Base-by-base conservation (phyloP, 1,140 invertebrate genomes). In the Drosophila bocqueti region DNA sequence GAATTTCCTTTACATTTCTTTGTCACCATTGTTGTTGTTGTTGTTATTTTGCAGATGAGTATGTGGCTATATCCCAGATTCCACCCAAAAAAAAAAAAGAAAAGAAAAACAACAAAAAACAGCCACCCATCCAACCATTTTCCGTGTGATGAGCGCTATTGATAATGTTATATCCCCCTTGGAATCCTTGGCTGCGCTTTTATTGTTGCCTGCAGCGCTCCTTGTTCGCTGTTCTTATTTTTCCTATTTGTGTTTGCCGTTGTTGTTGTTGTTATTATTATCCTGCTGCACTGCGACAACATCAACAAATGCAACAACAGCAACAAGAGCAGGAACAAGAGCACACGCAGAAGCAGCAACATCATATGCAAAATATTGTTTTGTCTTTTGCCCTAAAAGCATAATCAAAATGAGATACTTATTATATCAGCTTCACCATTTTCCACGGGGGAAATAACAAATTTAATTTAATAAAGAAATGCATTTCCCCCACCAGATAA, bases 91-190 rank as follows among this genome's bases (percentile, higher is more conserved):
- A n/a, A 29, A 29, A n/a, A 18, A 18, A 52, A n/a, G n/a, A n/a
- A 26, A n/a, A 31, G 2, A 13, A 18, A 50, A 6, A 2, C 9
- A 57, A 9, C 7, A 26, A 9, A 26, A 5, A 26, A 15, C 46
- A 16, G 8, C 31, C 55, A 34, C 42, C 18, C 62, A 16, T 16
- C 60, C 42, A 26, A 49, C 59, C 52, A 59, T 43, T 60, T 59
- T 63, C 66, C 55, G 52, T 77, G 71, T 81, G 82, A 86, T 86
- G 82, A 84, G 68, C 78, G 78, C 82, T 82, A 85, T 85, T 85
- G 82, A 85, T 85, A 85, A 85, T 86, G 74, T 61, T 69, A 66
- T 61, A 65, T 36, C 40, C 64, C 40, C 57, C 64, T 49, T 46
- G 49, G 46, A 55, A 52, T 38, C 50, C 64, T 61, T 79, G 65